Base-by-base conservation (phyloP, 2,888 invertebrate species). In the Liopterus haemorrhoidalis region DNA sequence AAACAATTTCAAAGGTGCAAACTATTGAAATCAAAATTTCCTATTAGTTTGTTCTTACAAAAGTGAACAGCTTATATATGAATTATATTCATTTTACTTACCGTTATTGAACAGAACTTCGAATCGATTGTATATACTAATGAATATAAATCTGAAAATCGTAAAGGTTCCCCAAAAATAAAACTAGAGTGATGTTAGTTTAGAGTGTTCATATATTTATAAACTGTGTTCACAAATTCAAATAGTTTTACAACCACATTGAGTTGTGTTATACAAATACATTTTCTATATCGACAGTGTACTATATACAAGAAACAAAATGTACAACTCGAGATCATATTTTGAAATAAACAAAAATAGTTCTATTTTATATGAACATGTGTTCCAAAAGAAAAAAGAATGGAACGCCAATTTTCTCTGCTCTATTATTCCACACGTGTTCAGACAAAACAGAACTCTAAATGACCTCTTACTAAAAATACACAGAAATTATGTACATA, bases 231-330 rank as follows among this genome's bases (percentile, higher is more conserved):
- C 20, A 37, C 43, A 43, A 43, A 37, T 37, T 43, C 37, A 35
- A 37, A 43, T 43, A 43, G 25, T 42, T 37, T 24, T 25, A 43
- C 22, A 40, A 36, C 42, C 35, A 42, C 37, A 37, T 28, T 43
- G 8, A 30, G 36, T 43, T 37, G 44, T 38, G 37, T 33, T 41
- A 41, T 44, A 44, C 45, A 45, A 45, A 45, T 44, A 44, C 33
- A 20, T 45, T 33, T 33, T 42, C 32, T 45, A 45, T 45, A 45
- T 45, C 33, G 39, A 39, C 33, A 37, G 25, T 37, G 32, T 22
- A 39, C 39, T 44, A 45, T 45, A 39, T 45, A 45, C 45, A 45
- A 44, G 45, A 45, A 45, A 45, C 38, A 38, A 45, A 45, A 45
- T 45, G 45, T 45, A 45, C 45, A 45, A 25, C 39, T 25, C 45